Evolutionary conservation across 2,113 vertebrate species (phyloP).

Genomic region (Peromyscus polionotus): DNA sequence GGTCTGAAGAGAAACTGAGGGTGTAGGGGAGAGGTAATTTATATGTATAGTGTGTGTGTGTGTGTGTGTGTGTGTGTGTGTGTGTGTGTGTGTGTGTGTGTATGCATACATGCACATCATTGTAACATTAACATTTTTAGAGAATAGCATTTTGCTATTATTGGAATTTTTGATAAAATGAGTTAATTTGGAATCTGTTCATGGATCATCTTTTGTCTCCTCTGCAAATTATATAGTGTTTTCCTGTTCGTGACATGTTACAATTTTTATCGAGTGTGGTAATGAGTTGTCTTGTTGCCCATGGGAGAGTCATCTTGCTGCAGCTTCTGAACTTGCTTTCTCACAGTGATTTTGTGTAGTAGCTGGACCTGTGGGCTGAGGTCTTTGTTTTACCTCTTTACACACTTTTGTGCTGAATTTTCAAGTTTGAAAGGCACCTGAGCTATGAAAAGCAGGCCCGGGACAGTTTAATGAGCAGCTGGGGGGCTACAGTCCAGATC

Average conservation of each 20-base stretch:
- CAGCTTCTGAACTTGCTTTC: not conserved
- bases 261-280: not conserved
- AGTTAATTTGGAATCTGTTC: conserved; percentile 2
- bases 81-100: not conserved
- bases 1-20: not conserved
- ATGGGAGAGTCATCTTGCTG: not conserved
- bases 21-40: not conserved
- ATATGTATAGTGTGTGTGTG: not conserved
- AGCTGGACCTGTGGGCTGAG: not conserved
- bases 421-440: not conserved
- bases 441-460: not conserved
- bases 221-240: not conserved
- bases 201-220: not conserved
- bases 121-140: not conserved
- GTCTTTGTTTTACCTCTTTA: not conserved
- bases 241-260: not conserved
- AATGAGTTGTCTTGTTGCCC: not conserved
- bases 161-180: not conserved
- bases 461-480: not conserved
- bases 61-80: not conserved
- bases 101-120: not conserved
- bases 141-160: not conserved
- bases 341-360: not conserved
- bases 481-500: not conserved
- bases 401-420: not conserved